Base-by-base conservation (phyloP, 2,888 invertebrate species). In the Ennomos quercinarius region DNA sequence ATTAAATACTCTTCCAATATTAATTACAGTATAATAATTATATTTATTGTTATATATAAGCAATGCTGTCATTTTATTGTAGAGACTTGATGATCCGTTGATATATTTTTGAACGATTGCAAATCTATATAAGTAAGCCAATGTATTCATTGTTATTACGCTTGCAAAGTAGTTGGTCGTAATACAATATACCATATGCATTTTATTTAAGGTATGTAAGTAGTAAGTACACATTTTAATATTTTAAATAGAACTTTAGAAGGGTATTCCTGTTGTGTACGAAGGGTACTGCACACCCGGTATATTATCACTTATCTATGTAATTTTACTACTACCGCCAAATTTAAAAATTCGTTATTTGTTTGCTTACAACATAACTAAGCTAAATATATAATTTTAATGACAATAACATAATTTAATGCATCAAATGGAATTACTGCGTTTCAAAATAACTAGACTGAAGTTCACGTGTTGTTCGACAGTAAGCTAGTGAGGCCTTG, bases 261-360 rank as follows among this genome's bases (percentile, higher is more conserved):
- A 27, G 27, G 6, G 6, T 48, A 42, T 50, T 53, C 48, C 48
- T 59, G 34, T 27, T 38, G 48, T 57, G 47, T 57, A 48, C 36
- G 40, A 56, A 50, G 41, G 12, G 35, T 49, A 49, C 36, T 57
- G 52, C 48, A 47, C 46, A 10, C 12, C 17, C 5, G 27, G 34
- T 34, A 36, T 40, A 42, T 58, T 50, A 41, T 27, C 27, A 27
- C 47, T 39, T 48, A 56, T 39, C 45, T 39, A 38, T 12, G 11
- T 51, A 40, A 54, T 39, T 61, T 63, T 63, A 61, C 48, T 46
- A 72, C 71, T 74, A 74, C 73, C 79, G 78, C 72, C 56, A 80
- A 78, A 78, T 78, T 73, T 69, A 81, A n/a, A 83, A 84, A 85
- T 85, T 86, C 84, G 83, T 82, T 83, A 76, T 81, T 78, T 6